A percentile compares a stretch with the other conserved stretches of the same genome.
These are phyloP conservation scores for Thera obeliscata DNA, from an alignment of 2,888 invertebrate species.

Conservation along the genomic window DNA sequence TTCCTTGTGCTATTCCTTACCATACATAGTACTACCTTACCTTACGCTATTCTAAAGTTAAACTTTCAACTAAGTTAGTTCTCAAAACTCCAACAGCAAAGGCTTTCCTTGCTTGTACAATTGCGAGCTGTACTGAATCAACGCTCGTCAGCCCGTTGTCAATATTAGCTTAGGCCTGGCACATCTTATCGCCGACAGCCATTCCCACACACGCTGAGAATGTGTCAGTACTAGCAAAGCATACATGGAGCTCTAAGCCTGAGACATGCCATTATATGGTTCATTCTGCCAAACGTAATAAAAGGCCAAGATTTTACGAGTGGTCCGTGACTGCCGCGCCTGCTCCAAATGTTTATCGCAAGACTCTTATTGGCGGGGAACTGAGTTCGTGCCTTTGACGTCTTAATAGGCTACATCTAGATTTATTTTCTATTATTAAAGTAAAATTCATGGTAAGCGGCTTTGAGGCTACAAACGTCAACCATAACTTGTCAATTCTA, in stretches of 20 bases:
- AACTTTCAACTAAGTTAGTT: neutral
- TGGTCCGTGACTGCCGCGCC: conserved; percentile 54
- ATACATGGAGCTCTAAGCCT: conserved; percentile 62
- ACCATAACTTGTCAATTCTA: neutral
- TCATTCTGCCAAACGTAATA: conserved; percentile 66
- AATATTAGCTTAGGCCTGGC: conserved; percentile 43
- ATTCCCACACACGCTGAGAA: conserved; percentile 46
- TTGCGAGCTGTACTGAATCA: conserved; percentile 13
- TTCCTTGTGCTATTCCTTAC: no score
- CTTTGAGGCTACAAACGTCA: neutral
- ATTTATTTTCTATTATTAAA: conserved; percentile 3
- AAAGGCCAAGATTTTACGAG: conserved; percentile 72
- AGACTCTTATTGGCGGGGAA: conserved; percentile 58
- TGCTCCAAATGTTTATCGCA: conserved; percentile 58
- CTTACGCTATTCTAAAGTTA: neutral
- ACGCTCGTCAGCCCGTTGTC: conserved; percentile 15
- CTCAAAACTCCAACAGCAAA: no score
- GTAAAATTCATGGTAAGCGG: neutral
- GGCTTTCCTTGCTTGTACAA: neutral
- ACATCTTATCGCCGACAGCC: conserved; percentile 40
- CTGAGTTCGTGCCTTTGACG: conserved; percentile 24
- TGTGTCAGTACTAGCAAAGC: conserved; percentile 47
- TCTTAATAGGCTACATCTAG: conserved; percentile 13
- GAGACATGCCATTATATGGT: conserved; percentile 63
- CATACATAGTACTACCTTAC: no score